phyloP scores from a whole-genome alignment of 64 coral and sea anemone genomes.

The Pocillopora verrucosa region DNA sequence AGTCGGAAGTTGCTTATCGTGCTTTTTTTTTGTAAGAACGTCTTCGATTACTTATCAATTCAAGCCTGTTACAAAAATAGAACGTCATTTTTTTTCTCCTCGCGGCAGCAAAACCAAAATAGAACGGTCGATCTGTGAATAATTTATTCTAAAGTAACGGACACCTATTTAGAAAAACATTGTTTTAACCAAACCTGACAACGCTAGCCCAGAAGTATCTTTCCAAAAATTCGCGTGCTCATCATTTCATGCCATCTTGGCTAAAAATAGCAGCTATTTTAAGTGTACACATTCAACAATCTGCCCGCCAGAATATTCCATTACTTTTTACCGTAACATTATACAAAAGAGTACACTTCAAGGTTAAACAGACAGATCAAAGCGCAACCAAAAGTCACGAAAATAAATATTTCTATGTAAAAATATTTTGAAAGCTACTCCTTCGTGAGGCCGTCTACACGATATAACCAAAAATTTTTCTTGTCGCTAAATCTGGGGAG shows the following conservation, averaged over 20 bases:
- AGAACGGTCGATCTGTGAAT: not conserved
- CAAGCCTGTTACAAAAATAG: conserved; percentile 37
- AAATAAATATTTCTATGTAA: conserved; percentile 35
- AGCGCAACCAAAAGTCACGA: conserved; percentile 17
- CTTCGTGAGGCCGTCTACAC: not conserved
- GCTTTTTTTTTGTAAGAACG: not conserved
- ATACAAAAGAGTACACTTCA: conserved; percentile 57
- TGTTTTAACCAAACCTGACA: not conserved
- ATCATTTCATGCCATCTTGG: conserved; percentile 25
- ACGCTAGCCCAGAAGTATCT: not conserved
- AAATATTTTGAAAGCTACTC: conserved; percentile 15
- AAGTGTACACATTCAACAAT: conserved; percentile 44
- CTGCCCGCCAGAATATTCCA: conserved; percentile 39
- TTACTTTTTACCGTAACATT: conserved; percentile 55
- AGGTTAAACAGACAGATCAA: conserved; percentile 41
- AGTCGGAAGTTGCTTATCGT: conserved; percentile 25
- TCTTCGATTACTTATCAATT: conserved; percentile 23
- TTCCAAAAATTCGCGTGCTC: conserved; percentile 18
- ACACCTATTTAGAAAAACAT: conserved; percentile 1
- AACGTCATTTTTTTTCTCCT: not conserved
- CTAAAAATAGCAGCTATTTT: conserved; percentile 49
- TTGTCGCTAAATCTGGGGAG: not conserved
- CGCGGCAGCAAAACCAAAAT: not conserved
- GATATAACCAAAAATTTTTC: not conserved
- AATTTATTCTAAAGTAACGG: conserved; percentile 43